phyloP scores from a whole-genome alignment of 1,140 invertebrate species.

The Trichonephila inaurata region DNA sequence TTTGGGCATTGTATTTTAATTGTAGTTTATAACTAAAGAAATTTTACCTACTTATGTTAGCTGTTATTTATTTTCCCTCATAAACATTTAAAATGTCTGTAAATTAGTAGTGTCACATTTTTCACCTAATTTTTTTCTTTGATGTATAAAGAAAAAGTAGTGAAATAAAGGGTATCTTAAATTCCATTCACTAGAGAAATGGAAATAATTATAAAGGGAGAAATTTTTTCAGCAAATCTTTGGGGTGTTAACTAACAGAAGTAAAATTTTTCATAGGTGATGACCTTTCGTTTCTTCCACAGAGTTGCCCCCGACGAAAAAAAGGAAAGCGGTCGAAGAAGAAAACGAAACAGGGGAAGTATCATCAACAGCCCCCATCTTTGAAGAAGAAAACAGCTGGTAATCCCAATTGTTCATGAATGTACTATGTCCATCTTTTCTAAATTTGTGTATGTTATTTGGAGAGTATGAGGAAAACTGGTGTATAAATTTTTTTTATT shows the following conservation, averaged over 20 bases:
- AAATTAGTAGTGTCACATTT: no score
- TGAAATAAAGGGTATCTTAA: no score
- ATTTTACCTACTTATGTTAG: no score
- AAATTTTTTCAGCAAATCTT: no score
- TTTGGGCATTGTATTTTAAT: no score
- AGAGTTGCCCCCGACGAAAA: background rate
- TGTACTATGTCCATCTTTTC: background rate
- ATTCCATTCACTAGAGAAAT: no score
- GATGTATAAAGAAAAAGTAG: no score
- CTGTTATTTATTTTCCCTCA: no score
- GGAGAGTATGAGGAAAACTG: background rate
- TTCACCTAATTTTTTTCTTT: no score
- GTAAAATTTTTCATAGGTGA: background rate
- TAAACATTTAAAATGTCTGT: no score
- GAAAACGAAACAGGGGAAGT: conserved; percentile 60
- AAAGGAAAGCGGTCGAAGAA: background rate
- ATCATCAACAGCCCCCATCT: conserved; percentile 36
- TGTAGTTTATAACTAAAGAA: no score
- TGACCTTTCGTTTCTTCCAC: background rate
- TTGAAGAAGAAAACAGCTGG: conserved; percentile 62
- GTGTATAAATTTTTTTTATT: conserved; percentile 2
- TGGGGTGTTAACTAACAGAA: no score
- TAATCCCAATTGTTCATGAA: background rate
- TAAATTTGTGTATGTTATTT: background rate
- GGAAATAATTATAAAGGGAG: background rate